phyloP scores from a whole-genome alignment of 2,888 invertebrate genomes.

The Macaria liturata region DNA sequence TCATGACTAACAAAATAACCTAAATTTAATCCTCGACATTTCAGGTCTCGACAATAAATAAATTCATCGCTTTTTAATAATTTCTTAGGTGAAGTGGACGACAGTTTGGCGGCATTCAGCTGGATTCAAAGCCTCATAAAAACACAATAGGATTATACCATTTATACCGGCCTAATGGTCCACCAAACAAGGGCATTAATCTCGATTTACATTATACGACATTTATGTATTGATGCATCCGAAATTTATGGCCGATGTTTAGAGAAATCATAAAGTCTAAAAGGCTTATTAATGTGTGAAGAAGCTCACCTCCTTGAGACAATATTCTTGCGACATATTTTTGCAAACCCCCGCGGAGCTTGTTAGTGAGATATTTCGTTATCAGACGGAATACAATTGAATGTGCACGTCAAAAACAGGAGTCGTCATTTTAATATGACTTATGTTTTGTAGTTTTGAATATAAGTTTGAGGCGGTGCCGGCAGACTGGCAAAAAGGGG shows the following conservation, averaged over 20 bases:
- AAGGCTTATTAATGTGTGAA: constrained; percentile 80
- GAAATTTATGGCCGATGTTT: constrained; percentile 75
- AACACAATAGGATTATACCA: constrained; percentile 78
- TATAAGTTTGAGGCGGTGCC: constrained; percentile 47
- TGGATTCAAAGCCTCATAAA: constrained; percentile 63
- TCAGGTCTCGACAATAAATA: constrained; percentile 48
- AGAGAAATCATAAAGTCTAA: constrained; percentile 75
- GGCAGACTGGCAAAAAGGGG: constrained; percentile 50
- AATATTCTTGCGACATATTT: constrained; percentile 66
- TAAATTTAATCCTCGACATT: background rate
- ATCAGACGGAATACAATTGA: constrained; percentile 78
- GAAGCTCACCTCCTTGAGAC: constrained; percentile 70
- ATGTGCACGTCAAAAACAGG: constrained; percentile 74
- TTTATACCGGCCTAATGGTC: constrained; percentile 79
- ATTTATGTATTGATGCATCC: constrained; percentile 71
- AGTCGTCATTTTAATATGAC: constrained; percentile 70
- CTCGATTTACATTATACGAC: constrained; percentile 64
- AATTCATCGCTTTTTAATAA: constrained; percentile 63
- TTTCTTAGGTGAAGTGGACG: constrained; percentile 46
- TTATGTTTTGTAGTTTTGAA: constrained; percentile 38
- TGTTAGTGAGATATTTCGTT: constrained; percentile 75
- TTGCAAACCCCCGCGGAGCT: constrained; percentile 65
- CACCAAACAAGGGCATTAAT: constrained; percentile 80
- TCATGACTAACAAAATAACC: no score
- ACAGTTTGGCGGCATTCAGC: constrained; percentile 68